Evolutionary conservation across 2,888 invertebrate genomes (phyloP).

Genomic region (Tetramorium bicarinatum): DNA sequence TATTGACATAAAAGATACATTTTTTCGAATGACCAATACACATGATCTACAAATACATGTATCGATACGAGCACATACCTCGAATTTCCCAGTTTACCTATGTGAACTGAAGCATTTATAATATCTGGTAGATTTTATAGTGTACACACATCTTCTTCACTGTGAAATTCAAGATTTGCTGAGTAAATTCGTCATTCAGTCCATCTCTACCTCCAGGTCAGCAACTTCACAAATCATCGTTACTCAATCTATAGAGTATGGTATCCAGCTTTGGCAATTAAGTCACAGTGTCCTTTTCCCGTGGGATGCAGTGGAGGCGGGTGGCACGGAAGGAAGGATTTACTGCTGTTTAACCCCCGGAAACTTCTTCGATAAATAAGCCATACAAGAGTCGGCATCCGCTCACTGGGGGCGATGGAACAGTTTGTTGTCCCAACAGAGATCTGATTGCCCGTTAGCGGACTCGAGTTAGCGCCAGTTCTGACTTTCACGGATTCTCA

Average conservation of each 20-base stretch:
- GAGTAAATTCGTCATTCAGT: not conserved
- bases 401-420: constrained; percentile 54
- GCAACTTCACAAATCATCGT: constrained; percentile 79
- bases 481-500: constrained; percentile 78
- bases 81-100: not conserved
- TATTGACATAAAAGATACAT: not conserved
- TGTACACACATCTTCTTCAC: not conserved
- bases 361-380: constrained; percentile 85
- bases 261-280: constrained; percentile 79
- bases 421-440: constrained; percentile 84
- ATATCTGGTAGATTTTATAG: not conserved
- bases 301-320: constrained; percentile 15
- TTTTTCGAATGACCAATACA: not conserved
- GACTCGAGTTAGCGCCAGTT: constrained; percentile 82
- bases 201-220: not conserved
- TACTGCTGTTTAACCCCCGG: constrained; percentile 84
- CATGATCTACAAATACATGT: not conserved
- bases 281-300: constrained; percentile 79
- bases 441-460: constrained; percentile 85
- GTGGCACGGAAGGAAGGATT: constrained; percentile 74
- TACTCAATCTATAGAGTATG: constrained; percentile 78
- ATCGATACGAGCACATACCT: not conserved
- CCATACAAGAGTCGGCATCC: constrained; percentile 75
- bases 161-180: not conserved
- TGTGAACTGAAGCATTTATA: not conserved